phyloP scores from a whole-genome alignment of 2,113 vertebrate genomes.

The Anthoscopus minutus region DNA sequence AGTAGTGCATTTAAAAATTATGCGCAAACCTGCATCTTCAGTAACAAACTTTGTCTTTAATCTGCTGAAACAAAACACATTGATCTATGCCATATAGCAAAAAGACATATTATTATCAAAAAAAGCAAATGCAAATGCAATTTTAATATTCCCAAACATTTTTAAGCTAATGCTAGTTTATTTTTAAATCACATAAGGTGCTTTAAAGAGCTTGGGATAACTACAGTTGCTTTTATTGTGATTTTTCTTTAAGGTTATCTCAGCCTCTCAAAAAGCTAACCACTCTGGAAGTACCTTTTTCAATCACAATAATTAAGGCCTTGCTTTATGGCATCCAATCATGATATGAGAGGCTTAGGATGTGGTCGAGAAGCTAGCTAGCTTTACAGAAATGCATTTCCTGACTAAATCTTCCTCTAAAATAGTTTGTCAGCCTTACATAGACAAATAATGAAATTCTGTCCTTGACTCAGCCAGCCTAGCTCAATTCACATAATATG shows the following conservation, averaged over 20 bases:
- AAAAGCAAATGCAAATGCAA: background rate
- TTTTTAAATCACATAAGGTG: background rate
- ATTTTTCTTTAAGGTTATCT: background rate
- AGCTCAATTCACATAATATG: slow-evolving; percentile 31
- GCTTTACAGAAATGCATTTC: slow-evolving; percentile 19
- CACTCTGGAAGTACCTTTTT: slow-evolving; percentile 24
- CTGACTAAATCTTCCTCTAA: background rate
- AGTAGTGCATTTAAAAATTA: background rate
- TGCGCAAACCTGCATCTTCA: background rate
- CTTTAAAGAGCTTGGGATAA: background rate
- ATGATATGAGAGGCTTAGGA: background rate
- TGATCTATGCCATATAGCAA: background rate
- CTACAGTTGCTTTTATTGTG: background rate
- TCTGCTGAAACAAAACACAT: background rate
- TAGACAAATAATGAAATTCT: slow-evolving; percentile 41
- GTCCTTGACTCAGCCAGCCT: slow-evolving; percentile 34
- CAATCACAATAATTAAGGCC: slow-evolving; percentile 21
- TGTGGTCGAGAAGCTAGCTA: background rate
- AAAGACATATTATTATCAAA: background rate
- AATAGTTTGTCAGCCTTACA: slow-evolving; percentile 22
- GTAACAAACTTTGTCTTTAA: background rate
- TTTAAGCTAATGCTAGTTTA: background rate
- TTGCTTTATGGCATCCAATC: background rate
- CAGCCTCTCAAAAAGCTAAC: background rate
- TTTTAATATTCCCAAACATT: background rate